Base-by-base conservation (phyloP, 2,797 vertebrate genomes). In the Enteromius fasciolatus region DNA sequence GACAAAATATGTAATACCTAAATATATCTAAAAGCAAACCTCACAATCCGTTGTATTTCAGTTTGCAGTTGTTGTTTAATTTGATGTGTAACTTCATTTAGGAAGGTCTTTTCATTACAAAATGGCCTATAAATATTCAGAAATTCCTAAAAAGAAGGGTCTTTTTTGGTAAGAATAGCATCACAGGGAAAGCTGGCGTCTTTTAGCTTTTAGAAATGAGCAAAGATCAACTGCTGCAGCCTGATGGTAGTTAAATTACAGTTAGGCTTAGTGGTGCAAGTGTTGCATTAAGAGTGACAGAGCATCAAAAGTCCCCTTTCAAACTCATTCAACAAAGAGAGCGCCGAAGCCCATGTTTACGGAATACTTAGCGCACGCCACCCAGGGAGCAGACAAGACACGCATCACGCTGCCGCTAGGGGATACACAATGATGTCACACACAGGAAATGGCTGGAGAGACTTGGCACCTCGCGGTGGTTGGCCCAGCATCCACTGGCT, bases 391-490 rank as follows among this genome's bases (percentile, higher is more conserved):
- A 95, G 96, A 97, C 95, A 95, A 96, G 96, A 96, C 96, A 95
- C 89, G 94, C 95, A 95, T 96, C 95, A 93, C 92, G 94, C 95
- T 96, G 95, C 95, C 94, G 92, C 94, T 91, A 91, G 88, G 94
- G 94, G 93, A 94, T 96, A 96, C 95, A 96, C 96, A 97, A 97
- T 99, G 97, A 99, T 97, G 97, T 98, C 97, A 98, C 95, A 90
- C 94, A 95, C 95, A 97, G 97, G 97, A 98, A 97, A 95, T 94
- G 94, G 94, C 93, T 91, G 86, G 91, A 92, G 94, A 91, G 90
- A 94, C 93, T 96, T 97, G 97, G 97, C 97, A 97, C 96, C 96
- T 97, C 95, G 93, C 90, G 93, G 92, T 93, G 92, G 64, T 93
- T 95, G 95, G 96, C 94, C 93, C 89, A 92, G 94, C 95, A 95